phyloP scores from a whole-genome alignment of 2,888 invertebrate species.

The Nebria salina region DNA sequence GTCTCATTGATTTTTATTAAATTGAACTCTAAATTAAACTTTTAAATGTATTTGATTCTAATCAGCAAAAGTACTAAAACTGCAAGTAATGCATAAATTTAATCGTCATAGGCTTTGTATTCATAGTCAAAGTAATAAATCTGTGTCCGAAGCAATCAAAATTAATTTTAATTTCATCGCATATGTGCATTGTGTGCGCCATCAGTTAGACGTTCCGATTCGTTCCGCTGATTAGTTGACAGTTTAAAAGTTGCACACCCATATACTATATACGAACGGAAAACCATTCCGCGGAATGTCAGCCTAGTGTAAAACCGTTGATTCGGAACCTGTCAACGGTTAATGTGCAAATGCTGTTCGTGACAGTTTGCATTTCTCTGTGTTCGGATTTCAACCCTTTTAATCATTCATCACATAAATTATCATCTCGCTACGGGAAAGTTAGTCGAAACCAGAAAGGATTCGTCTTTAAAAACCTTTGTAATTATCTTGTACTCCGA shows the following conservation, averaged over 20 bases:
- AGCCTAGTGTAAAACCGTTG: not conserved
- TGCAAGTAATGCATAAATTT: not conserved
- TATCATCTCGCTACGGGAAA: not conserved
- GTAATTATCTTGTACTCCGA: too few relatives aligned
- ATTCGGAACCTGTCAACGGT: not conserved
- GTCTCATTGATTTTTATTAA: too few relatives aligned
- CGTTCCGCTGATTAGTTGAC: not conserved
- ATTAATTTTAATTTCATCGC: not conserved
- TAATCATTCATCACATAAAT: not conserved
- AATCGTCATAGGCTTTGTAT: not conserved
- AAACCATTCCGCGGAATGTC: not conserved
- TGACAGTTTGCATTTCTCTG: not conserved
- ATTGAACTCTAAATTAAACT: too few relatives aligned
- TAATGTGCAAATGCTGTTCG: not conserved
- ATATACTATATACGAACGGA: not conserved
- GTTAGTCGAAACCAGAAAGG: not conserved
- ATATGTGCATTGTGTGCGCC: not conserved
- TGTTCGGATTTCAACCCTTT: not conserved
- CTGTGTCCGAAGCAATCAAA: not conserved
- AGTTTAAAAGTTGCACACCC: not conserved
- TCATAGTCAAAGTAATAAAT: not conserved
- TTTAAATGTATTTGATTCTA: not conserved
- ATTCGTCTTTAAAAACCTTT: not conserved
- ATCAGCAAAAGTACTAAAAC: not conserved
- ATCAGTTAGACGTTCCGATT: not conserved